Evolutionary conservation across 1,140 invertebrate species (phyloP).

Genomic region (Leptoteleia sp.): DNA sequence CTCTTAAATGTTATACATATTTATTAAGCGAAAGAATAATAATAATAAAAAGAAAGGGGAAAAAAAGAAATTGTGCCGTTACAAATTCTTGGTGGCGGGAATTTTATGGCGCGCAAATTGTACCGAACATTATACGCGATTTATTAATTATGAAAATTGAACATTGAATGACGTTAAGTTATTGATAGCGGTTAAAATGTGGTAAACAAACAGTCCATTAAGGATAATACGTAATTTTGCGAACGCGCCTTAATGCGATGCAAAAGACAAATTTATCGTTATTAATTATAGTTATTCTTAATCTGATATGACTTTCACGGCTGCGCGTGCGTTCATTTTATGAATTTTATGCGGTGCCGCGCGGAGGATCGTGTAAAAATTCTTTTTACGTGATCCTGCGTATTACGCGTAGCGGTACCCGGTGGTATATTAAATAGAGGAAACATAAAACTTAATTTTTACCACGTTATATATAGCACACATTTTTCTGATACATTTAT

Average conservation of each 20-base stretch:
- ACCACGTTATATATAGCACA: constrained; percentile 28
- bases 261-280: constrained; percentile 63
- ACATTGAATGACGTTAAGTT: constrained; percentile 3
- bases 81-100: neutral
- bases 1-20: too few relatives aligned
- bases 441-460: constrained; percentile 53
- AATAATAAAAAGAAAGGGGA: neutral
- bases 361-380: constrained; percentile 46
- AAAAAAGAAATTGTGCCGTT: neutral
- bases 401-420: constrained; percentile 47
- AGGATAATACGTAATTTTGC: constrained; percentile 44
- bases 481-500: constrained; percentile 39
- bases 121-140: constrained; percentile 5
- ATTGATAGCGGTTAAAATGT: constrained; percentile 14
- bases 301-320: constrained; percentile 57
- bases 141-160: constrained; percentile 50
- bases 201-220: constrained; percentile 46
- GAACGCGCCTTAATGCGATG: constrained; percentile 33
- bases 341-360: constrained; percentile 49
- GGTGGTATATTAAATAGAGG: constrained; percentile 47
- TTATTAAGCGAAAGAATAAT: too few relatives aligned
- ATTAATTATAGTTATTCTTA: constrained; percentile 65
- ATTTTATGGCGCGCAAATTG: constrained; percentile 23
- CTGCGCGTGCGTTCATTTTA: constrained; percentile 45
- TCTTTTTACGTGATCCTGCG: constrained; percentile 40